Conservation (phyloP, 2,888 invertebrate species). For the Habrosyne pyritoides region DNA sequence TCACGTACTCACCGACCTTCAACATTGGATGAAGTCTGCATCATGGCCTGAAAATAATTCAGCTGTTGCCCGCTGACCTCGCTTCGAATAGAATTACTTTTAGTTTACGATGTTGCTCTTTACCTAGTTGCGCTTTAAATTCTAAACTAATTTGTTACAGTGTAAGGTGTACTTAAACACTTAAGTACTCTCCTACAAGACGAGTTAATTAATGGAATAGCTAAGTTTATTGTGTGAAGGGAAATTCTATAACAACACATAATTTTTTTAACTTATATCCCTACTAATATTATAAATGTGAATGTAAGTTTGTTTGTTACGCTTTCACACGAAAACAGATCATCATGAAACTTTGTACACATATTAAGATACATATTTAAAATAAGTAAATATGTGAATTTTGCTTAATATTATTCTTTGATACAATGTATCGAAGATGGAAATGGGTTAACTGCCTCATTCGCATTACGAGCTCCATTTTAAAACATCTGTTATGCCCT, state of each 20-base stretch:
- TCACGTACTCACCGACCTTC: slow-evolving; percentile 51
- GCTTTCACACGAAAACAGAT: neutral
- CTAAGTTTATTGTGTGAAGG: neutral
- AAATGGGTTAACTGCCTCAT: slow-evolving; percentile 31
- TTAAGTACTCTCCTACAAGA: neutral
- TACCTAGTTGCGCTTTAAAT: slow-evolving; percentile 42
- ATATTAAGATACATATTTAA: too few relatives aligned
- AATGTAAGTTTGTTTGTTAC: too few relatives aligned
- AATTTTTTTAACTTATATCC: neutral
- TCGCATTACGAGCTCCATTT: slow-evolving; percentile 27
- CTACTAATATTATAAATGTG: neutral
- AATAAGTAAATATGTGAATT: neutral
- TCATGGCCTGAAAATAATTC: slow-evolving; percentile 72
- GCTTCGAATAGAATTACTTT: slow-evolving; percentile 48
- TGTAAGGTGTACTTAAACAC: neutral
- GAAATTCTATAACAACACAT: neutral
- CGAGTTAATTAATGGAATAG: neutral
- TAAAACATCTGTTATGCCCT: slow-evolving; percentile 38
- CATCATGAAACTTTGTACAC: neutral
- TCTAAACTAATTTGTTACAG: neutral
- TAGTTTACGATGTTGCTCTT: slow-evolving; percentile 54
- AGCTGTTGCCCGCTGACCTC: slow-evolving; percentile 49
- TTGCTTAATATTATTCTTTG: neutral
- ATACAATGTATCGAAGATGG: slow-evolving; percentile 7
- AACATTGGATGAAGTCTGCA: slow-evolving; percentile 47